Conservation (phyloP, 1,140 invertebrate genomes). For the Gryllus bimaculatus region DNA sequence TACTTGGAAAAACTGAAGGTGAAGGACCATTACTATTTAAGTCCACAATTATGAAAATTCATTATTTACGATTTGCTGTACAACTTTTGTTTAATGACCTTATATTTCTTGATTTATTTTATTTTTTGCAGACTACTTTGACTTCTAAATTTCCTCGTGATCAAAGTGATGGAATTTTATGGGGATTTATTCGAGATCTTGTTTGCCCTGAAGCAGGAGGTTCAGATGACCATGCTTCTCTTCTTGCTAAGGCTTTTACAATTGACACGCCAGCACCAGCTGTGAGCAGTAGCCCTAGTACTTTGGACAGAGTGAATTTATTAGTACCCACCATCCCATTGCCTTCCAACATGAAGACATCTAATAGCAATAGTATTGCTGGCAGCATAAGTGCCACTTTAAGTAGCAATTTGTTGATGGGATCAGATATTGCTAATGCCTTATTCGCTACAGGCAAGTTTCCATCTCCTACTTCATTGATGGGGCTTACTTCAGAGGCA, state of each 20-base stretch:
- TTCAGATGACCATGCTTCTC: neutral
- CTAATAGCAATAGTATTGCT: neutral
- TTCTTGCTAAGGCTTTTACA: neutral
- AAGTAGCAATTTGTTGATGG: constrained; percentile 46
- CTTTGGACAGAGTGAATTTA: constrained; percentile 34
- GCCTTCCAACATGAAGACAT: constrained; percentile 1
- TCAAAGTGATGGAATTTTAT: constrained; percentile 51
- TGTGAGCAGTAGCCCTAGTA: constrained; percentile 40
- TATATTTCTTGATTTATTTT: constrained; percentile 7
- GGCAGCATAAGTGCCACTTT: constrained; percentile 7
- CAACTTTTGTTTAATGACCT: neutral
- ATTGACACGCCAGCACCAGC: constrained; percentile 43
- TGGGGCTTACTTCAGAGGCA: constrained; percentile 14
- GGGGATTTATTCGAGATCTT: constrained; percentile 49
- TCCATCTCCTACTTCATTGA: constrained; percentile 27
- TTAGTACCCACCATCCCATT: constrained; percentile 22
- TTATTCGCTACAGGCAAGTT: constrained; percentile 45
- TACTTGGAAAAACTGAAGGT: constrained; percentile 72
- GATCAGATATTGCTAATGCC: constrained; percentile 48
- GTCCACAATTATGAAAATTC: neutral
- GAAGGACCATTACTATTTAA: constrained; percentile 20
- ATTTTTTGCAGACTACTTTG: constrained; percentile 38
- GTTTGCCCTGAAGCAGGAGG: constrained; percentile 33
- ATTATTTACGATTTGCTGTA: neutral
- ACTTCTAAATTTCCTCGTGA: constrained; percentile 55